phyloP scores from a whole-genome alignment of 2,113 vertebrate species.

The Vidua macroura region DNA sequence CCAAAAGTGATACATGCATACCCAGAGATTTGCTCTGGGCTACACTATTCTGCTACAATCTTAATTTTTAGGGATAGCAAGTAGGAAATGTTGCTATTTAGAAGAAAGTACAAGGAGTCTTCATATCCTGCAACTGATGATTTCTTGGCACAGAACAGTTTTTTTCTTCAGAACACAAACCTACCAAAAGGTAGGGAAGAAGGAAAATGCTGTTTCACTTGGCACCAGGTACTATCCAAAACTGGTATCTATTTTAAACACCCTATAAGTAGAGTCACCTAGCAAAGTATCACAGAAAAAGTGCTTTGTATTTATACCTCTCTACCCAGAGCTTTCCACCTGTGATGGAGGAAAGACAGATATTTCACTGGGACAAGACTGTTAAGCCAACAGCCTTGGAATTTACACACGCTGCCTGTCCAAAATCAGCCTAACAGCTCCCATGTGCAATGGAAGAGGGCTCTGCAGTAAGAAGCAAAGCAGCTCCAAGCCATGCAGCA shows the following conservation, averaged over 20 bases:
- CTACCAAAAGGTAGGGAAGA: not conserved
- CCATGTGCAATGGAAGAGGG: not conserved
- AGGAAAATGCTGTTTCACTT: not conserved
- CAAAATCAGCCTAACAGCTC: not conserved
- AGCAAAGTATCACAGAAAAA: not conserved
- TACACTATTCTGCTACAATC: not conserved
- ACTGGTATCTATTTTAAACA: not conserved
- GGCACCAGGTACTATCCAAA: not conserved
- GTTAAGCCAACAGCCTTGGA: not conserved
- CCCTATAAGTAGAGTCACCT: not conserved
- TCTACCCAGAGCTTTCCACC: not conserved
- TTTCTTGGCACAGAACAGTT: not conserved
- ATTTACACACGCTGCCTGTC: not conserved
- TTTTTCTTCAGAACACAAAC: not conserved
- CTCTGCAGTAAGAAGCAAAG: not conserved
- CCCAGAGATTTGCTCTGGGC: not conserved
- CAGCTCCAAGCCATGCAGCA: not conserved
- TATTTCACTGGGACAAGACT: not conserved
- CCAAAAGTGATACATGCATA: fast-evolving
- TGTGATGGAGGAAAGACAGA: not conserved
- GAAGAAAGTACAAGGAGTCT: not conserved
- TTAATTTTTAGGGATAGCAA: not conserved
- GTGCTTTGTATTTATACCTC: not conserved
- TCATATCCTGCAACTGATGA: not conserved
- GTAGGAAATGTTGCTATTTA: not conserved